Evolutionary conservation across 2,113 vertebrate genomes (phyloP).

Genomic region (Hemichromis elongatus): DNA sequence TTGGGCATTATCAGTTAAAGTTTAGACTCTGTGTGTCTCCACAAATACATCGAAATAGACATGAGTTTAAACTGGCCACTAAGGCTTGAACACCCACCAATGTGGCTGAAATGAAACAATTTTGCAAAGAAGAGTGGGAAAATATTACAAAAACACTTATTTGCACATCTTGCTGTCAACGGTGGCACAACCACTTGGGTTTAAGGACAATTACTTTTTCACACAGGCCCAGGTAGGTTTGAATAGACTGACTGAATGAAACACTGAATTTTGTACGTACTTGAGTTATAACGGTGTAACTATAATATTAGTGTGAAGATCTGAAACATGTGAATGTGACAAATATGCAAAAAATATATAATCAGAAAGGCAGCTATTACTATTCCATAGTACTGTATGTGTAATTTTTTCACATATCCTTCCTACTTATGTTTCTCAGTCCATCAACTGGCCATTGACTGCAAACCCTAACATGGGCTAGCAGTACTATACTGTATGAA

Average conservation of each 20-base stretch:
- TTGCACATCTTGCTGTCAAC: neutral
- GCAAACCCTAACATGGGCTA: too few species aligned
- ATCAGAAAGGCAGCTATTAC: neutral
- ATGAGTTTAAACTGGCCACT: too few species aligned
- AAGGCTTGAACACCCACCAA: too few species aligned
- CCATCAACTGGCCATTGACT: too few species aligned
- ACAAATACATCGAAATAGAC: too few species aligned
- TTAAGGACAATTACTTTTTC: neutral
- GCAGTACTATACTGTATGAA: neutral
- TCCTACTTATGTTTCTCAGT: neutral
- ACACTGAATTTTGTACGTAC: neutral
- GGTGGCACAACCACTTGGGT: neutral
- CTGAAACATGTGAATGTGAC: neutral
- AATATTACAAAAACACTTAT: neutral
- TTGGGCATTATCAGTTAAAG: neutral
- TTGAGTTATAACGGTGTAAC: neutral
- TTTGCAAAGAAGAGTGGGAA: neutral
- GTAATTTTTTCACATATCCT: rapidly evolving
- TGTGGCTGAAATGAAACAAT: neutral
- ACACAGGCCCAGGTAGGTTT: neutral
- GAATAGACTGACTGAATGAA: neutral
- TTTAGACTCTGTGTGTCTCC: neutral
- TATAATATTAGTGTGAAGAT: neutral
- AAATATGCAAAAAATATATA: neutral
- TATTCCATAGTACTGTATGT: neutral